These are phyloP conservation scores for Bovichtus variegatus DNA, from an alignment of 2,797 vertebrate genomes.

Conservation along the genomic window DNA sequence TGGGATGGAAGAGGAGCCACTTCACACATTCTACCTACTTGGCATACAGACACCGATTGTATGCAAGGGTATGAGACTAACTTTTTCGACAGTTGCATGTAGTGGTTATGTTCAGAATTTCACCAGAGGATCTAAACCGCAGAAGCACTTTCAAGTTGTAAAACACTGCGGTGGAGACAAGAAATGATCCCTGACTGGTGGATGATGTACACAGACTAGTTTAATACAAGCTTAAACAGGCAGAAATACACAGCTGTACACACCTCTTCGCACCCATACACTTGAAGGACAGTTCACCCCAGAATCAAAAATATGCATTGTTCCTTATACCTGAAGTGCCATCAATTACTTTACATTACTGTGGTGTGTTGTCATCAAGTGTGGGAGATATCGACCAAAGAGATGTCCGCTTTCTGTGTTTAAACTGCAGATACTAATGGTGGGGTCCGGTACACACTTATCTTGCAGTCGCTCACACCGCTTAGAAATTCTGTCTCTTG, in stretches of 20 bases:
- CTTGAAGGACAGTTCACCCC: too few relatives aligned
- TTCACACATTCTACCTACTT: slow-evolving; percentile 10
- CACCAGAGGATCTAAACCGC: slow-evolving; percentile 10
- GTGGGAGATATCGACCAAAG: too few relatives aligned
- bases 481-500: slow-evolving; percentile 33
- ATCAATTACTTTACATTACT: too few relatives aligned
- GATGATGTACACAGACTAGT: slow-evolving; percentile 2
- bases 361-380: too few relatives aligned
- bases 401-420: too few relatives aligned
- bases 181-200: slow-evolving; percentile 20
- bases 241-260: slow-evolving; percentile 12
- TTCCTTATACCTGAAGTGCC: too few relatives aligned
- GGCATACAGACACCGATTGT: not conserved
- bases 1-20: not conserved
- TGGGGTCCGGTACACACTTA: slow-evolving; percentile 15
- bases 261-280: slow-evolving; percentile 15
- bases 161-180: slow-evolving; percentile 10
- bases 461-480: slow-evolving; percentile 13
- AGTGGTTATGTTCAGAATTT: slow-evolving; percentile 11
- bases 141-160: slow-evolving; percentile 18
- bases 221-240: slow-evolving; percentile 39
- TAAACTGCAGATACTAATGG: slow-evolving; percentile 23
- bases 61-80: slow-evolving; percentile 1
- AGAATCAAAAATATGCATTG: too few relatives aligned
- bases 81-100: slow-evolving; percentile 19